These are phyloP conservation scores for Esox niger DNA, from an alignment of 2,113 vertebrate species.

Conservation along the genomic window DNA sequence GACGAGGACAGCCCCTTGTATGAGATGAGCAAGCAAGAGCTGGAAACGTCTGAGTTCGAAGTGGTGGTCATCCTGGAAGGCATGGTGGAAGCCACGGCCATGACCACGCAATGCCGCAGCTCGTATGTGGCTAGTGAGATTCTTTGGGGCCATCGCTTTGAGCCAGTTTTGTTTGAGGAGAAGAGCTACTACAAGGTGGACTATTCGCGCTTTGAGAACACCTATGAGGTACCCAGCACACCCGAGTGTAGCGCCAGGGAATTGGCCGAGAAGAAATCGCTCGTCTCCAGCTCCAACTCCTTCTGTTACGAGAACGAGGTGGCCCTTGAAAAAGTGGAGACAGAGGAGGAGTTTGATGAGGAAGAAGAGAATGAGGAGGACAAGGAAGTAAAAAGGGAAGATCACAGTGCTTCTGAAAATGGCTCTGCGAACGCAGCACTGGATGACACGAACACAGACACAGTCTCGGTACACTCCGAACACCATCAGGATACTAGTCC, in stretches of 20 bases:
- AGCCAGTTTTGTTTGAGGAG: slow-evolving; percentile 94
- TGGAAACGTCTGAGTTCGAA: slow-evolving; percentile 92
- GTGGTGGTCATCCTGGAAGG: slow-evolving; percentile 96
- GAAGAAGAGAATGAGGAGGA: slow-evolving; percentile 23
- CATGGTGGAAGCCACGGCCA: slow-evolving; percentile 96
- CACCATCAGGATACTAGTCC: slow-evolving; percentile 73
- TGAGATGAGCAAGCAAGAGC: slow-evolving; percentile 87
- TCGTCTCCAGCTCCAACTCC: slow-evolving; percentile 84
- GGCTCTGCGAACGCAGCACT: slow-evolving; percentile 70
- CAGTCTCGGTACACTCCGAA: slow-evolving; percentile 74
- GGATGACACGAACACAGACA: slow-evolving; percentile 79
- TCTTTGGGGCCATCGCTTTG: slow-evolving; percentile 95
- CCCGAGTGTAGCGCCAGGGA: slow-evolving; percentile 92
- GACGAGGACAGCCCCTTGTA: slow-evolving; percentile 94
- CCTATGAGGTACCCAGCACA: slow-evolving; percentile 91
- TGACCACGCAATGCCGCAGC: slow-evolving; percentile 98
- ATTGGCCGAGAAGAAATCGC: slow-evolving; percentile 88
- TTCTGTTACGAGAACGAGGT: slow-evolving; percentile 99
- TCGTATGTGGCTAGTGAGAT: slow-evolving; percentile 92
- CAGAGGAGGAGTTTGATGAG: slow-evolving; percentile 77
- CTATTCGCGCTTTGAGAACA: slow-evolving; percentile 93
- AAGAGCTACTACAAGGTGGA: slow-evolving; percentile 96
- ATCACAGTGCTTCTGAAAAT: slow-evolving; percentile 15
- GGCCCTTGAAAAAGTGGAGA: slow-evolving; percentile 91
- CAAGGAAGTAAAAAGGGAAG: too few species aligned